These are phyloP conservation scores for Phlogophora meticulosa DNA, from an alignment of 2,888 invertebrate genomes.

Conservation along the genomic window DNA sequence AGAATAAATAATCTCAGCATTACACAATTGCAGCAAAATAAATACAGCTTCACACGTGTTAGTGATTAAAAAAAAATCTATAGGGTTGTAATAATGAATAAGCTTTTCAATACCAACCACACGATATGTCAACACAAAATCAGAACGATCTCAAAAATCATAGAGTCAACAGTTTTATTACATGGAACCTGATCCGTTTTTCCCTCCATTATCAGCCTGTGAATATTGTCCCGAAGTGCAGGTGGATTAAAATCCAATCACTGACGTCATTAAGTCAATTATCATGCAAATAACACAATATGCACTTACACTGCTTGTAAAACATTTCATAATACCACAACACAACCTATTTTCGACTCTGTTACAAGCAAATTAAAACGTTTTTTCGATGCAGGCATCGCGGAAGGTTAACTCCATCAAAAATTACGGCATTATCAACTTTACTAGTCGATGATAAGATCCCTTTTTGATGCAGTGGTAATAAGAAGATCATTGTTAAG, in stretches of 20 bases:
- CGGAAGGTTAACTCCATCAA: not conserved
- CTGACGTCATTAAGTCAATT: conserved; percentile 53
- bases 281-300: conserved; percentile 60
- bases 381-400: not conserved
- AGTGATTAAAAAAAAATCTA: no score
- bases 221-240: conserved; percentile 26
- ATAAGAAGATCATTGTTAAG: conserved; percentile 45
- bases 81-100: no score
- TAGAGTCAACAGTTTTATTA: conserved; percentile 16
- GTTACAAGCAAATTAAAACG: rapidly evolving
- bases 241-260: conserved; percentile 56
- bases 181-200: conserved; percentile 14
- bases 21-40: no score
- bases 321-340: conserved; percentile 10
- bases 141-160: not conserved
- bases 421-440: conserved; percentile 17
- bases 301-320: conserved; percentile 28
- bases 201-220: conserved; percentile 11
- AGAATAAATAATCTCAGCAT: no score
- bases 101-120: no score
- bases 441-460: conserved; percentile 22
- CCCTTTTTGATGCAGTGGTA: conserved; percentile 14
- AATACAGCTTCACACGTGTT: no score
- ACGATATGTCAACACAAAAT: no score
- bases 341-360: conserved; percentile 18